phyloP scores from a whole-genome alignment of 2,888 invertebrate species.

The Drosophila quinaria region DNA sequence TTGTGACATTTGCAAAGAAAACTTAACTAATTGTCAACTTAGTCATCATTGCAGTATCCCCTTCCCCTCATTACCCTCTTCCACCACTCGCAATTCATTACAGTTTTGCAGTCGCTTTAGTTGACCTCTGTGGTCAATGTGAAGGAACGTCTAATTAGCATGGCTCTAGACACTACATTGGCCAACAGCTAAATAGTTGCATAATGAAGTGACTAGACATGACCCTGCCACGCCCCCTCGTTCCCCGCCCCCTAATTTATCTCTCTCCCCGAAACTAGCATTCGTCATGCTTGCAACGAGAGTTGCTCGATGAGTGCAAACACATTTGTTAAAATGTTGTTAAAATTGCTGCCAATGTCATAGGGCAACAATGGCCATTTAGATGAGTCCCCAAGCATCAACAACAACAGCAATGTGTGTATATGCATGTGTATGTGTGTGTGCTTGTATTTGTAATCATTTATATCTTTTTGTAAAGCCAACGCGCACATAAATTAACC shows the following conservation, averaged over 20 bases:
- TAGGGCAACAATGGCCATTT: slow-evolving; percentile 38
- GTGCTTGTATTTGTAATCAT: slow-evolving; percentile 9
- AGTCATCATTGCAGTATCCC: not conserved
- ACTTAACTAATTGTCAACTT: slow-evolving; percentile 15
- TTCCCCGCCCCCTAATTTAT: not conserved
- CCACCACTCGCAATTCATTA: slow-evolving; percentile 16
- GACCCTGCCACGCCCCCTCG: slow-evolving; percentile 21
- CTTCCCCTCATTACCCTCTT: not conserved
- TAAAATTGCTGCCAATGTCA: slow-evolving; percentile 41
- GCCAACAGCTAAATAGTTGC: slow-evolving; percentile 49
- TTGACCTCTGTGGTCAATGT: slow-evolving; percentile 47
- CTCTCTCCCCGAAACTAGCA: slow-evolving; percentile 7
- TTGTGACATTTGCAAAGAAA: slow-evolving; percentile 10
- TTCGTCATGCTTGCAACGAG: slow-evolving; percentile 41
- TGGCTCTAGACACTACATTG: slow-evolving; percentile 39
- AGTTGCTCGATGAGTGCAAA: slow-evolving; percentile 41
- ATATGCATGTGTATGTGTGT: slow-evolving; percentile 10
- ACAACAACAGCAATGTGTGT: slow-evolving; percentile 1
- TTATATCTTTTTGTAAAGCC: slow-evolving; percentile 46
- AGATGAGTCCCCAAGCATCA: slow-evolving; percentile 16
- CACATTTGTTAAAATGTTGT: slow-evolving; percentile 61
- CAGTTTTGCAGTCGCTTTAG: slow-evolving; percentile 15
- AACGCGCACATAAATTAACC: slow-evolving; percentile 61
- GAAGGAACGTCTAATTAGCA: slow-evolving; percentile 66
- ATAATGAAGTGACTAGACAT: slow-evolving; percentile 60